Evolutionary conservation across 1,140 invertebrate genomes (phyloP).

Genomic region (Drosophila ironensis): DNA sequence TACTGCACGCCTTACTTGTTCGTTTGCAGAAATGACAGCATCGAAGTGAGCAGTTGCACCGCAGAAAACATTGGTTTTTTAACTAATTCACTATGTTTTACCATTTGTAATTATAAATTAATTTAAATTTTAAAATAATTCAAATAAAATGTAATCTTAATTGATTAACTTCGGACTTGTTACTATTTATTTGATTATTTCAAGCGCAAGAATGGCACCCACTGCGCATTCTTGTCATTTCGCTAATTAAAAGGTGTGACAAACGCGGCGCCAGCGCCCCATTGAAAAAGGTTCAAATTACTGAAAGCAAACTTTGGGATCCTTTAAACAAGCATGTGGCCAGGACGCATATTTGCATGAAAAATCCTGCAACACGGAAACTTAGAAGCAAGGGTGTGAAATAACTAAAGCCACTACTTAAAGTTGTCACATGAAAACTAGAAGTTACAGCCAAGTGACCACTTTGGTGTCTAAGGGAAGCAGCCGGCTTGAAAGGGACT

Average conservation of each 20-base stretch:
- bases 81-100: not conserved
- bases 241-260: constrained; percentile 72
- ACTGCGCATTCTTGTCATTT: constrained; percentile 36
- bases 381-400: not conserved
- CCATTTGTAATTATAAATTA: not conserved
- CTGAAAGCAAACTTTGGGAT: constrained; percentile 32
- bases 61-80: not conserved
- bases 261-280: constrained; percentile 13
- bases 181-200: no score
- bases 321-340: constrained; percentile 16
- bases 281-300: constrained; percentile 39
- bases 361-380: not conserved
- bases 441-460: constrained; percentile 26
- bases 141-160: no score
- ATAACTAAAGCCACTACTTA: constrained; percentile 21
- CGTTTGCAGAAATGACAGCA: constrained; percentile 29
- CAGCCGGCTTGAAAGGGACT: not conserved
- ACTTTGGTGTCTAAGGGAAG: constrained; percentile 21
- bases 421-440: constrained; percentile 34
- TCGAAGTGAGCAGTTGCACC: constrained; percentile 37
- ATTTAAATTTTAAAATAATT: not conserved
- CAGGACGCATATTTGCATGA: constrained; percentile 55
- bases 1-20: constrained; percentile 10
- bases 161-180: no score
- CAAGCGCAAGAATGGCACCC: no score